Percentiles rank a stretch among this genome's conserved stretches.
These are phyloP conservation scores for Zaprionus capensis DNA, from an alignment of 1,140 invertebrate species.

Conservation along the genomic window DNA sequence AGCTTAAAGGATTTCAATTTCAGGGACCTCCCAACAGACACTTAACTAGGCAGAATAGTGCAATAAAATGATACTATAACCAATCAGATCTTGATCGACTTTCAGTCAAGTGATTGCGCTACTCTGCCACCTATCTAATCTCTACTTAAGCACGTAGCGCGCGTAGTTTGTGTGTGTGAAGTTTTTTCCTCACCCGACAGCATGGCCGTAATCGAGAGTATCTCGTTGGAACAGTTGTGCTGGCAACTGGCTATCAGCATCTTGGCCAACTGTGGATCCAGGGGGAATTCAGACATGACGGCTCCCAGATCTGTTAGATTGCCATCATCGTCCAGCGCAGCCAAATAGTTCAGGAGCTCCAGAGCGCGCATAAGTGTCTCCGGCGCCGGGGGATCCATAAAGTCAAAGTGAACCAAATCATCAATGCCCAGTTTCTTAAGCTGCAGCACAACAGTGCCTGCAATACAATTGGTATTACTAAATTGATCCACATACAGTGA, in stretches of 20 bases:
- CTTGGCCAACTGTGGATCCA: slow-evolving; percentile 99
- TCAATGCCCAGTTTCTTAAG: slow-evolving; percentile 99
- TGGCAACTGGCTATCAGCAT: slow-evolving; percentile 99
- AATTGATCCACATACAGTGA: not conserved
- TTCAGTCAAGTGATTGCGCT: not conserved
- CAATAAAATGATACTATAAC: slow-evolving; percentile 9
- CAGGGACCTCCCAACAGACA: slow-evolving; percentile 4
- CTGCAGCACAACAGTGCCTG: slow-evolving; percentile 96
- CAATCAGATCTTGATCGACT: not conserved
- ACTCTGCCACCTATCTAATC: not conserved
- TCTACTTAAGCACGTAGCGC: slow-evolving; percentile 33
- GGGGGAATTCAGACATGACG: slow-evolving; percentile 99
- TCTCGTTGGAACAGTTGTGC: slow-evolving; percentile 99
- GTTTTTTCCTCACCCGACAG: slow-evolving; percentile 92
- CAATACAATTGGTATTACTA: not conserved
- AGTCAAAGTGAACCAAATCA: slow-evolving; percentile 99
- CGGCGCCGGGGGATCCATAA: slow-evolving; percentile 99
- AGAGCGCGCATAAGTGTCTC: slow-evolving; percentile 99
- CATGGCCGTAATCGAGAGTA: slow-evolving; percentile 99
- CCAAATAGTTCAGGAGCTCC: slow-evolving; percentile 98
- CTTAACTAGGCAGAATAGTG: not conserved
- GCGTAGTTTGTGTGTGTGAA: slow-evolving; percentile 14
- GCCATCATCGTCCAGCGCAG: slow-evolving; percentile 95
- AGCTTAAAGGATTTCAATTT: slow-evolving; percentile 56
- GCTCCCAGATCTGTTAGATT: slow-evolving; percentile 98